Conservation (phyloP, 2,888 invertebrate genomes). For the Drosophila hamatofila region DNA sequence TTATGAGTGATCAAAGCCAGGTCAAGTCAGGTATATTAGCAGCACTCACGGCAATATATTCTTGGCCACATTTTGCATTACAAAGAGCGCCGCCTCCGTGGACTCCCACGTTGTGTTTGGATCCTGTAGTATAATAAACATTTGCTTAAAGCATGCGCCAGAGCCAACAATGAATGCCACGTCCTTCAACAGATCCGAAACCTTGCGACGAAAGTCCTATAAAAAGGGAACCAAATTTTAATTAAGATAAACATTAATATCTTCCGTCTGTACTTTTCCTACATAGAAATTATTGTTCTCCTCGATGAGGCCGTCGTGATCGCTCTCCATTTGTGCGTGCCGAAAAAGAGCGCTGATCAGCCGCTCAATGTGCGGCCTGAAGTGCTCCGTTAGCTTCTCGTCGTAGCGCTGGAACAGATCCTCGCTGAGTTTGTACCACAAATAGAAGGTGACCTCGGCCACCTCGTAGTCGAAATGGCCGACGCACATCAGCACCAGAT, state of each 20-base stretch:
- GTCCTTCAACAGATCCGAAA: conserved; percentile 97
- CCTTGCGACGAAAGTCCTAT: conserved; percentile 92
- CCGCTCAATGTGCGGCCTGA: conserved; percentile 95
- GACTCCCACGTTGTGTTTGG: conserved; percentile 94
- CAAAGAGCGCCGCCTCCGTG: conserved; percentile 96
- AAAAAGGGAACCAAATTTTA: background rate
- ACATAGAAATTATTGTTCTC: conserved; percentile 93
- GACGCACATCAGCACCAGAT: conserved; percentile 95
- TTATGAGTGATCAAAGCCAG: background rate
- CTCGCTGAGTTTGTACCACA: conserved; percentile 98
- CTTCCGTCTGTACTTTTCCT: conserved; percentile 66
- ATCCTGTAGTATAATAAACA: conserved; percentile 91
- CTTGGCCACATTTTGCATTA: conserved; percentile 98
- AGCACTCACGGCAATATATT: conserved; percentile 95
- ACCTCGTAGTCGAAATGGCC: conserved; percentile 99
- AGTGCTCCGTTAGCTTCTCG: conserved; percentile 91
- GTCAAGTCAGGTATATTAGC: background rate
- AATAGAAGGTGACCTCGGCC: conserved; percentile 95
- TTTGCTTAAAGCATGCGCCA: conserved; percentile 95
- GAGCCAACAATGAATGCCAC: conserved; percentile 98
- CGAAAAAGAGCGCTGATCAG: conserved; percentile 95
- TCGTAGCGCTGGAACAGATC: conserved; percentile 95
- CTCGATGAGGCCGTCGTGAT: conserved; percentile 94
- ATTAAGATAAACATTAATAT: background rate
- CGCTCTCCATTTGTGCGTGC: conserved; percentile 98